Conservation (phyloP, 37 sponge, comb jelly and placozoan genomes). For the Agelas oroides region DNA sequence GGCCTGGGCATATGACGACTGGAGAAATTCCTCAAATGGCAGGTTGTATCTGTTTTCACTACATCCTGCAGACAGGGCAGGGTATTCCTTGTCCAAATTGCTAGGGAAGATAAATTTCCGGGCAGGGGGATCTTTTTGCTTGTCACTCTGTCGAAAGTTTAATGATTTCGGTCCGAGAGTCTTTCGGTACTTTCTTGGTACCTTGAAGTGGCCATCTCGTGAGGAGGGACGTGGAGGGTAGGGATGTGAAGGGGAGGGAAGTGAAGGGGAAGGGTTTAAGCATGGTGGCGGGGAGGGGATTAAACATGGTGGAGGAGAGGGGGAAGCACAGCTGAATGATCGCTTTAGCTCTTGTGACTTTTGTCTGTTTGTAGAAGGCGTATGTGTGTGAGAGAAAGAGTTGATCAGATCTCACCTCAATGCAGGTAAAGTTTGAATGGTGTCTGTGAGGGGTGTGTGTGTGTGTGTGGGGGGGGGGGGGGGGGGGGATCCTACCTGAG, state of each 20-base stretch:
- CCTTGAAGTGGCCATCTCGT: no score
- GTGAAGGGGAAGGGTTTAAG: no score
- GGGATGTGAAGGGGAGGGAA: not conserved
- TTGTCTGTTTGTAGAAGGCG: not conserved
- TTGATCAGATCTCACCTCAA: no score
- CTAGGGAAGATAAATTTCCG: not conserved
- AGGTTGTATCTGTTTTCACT: not conserved
- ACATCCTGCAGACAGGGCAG: not conserved
- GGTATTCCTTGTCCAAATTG: not conserved
- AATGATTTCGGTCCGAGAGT: no score
- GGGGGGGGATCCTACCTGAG: constrained; percentile 43
- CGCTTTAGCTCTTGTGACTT: constrained; percentile 12
- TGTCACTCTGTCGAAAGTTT: no score
- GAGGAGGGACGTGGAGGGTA: no score
- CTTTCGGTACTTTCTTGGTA: no score
- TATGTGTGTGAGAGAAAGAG: no score
- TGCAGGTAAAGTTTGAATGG: no score
- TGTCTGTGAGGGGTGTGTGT: no score
- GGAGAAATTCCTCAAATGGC: not conserved
- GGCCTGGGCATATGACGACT: constrained; percentile 29
- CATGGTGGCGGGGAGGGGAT: not conserved
- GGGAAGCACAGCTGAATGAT: constrained; percentile 13
- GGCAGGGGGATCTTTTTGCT: no score
- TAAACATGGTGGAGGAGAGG: not conserved
- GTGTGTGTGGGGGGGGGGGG: no score